Base-by-base conservation (phyloP, 2,888 invertebrate species). In the Orthonychiurus folsomi region DNA sequence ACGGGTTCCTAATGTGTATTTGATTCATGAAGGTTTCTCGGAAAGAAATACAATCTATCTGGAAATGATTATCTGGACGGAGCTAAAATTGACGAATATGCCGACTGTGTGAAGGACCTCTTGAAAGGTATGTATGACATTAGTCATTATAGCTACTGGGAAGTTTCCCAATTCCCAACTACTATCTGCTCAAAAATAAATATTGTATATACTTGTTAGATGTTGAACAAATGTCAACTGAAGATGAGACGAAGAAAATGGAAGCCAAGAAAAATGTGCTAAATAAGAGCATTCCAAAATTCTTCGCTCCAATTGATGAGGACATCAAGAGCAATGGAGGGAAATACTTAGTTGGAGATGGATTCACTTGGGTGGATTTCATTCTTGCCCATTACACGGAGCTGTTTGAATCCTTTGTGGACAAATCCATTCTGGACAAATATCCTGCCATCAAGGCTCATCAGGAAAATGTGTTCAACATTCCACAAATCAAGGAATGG, bases 401-500 rank as follows among this genome's bases (percentile, higher is more conserved):
- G 21, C 21, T 24, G 15, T 21, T 20, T 15, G 56, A 55, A n/a
- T 3, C 3, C 3, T 12, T 21, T 21, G 52, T 52, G 5, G 56
- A 55, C 26, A 24, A 21, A 9, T 9, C 12, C 12, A 15, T 55
- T 9, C 56, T 55, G 25, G 23, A 15, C 56, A 55, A 25, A 5
- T 55, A 55, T 25, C 12, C 9, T 5, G 5, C 12, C n/a, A 5
- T 55, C 5, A 24, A 26, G n/a, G 12, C 5, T 5, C 56, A 24
- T 25, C 23, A 26, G 26, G 25, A 21, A 26, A 18, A 9, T 23
- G 52, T 52, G 5, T 52, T 21, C n/a, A 23, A 20, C 9, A 52
- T 52, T 52, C 52, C 52, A 21, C 52, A 52, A 23, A 52, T 52
- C 5, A 52, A 23, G 9, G 52, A 52, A 20, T 52, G 52, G 52